Evolutionary conservation across 1,140 invertebrate species (phyloP).

Genomic region (Maconellicoccus hirsutus): DNA sequence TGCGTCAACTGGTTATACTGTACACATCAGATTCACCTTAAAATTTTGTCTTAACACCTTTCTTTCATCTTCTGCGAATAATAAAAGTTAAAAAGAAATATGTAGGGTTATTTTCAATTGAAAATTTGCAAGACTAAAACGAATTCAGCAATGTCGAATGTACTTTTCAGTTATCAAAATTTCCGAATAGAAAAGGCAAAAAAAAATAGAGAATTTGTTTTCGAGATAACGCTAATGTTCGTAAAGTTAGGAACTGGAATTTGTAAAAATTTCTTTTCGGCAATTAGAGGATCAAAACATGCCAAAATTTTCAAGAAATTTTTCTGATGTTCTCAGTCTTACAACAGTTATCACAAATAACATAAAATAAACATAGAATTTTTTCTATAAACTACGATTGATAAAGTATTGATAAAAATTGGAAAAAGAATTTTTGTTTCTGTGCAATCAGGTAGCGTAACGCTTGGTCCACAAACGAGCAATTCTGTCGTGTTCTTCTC

Average conservation of each 20-base stretch:
- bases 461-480: constrained; percentile 96
- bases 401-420: constrained; percentile 12
- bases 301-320: constrained; percentile 6
- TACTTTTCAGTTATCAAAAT: too few relatives aligned
- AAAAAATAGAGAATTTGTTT: not conserved
- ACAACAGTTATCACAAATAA: constrained; percentile 18
- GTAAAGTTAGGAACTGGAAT: not conserved
- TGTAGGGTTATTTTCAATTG: too few relatives aligned
- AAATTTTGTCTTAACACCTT: not conserved
- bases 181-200: too few relatives aligned
- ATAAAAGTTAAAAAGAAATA: too few relatives aligned
- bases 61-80: not conserved
- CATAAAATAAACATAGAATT: constrained; percentile 18
- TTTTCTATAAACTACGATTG: constrained; percentile 10
- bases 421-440: not conserved
- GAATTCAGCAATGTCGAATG: too few relatives aligned
- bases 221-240: not conserved
- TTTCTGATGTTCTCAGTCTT: constrained; percentile 19
- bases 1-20: constrained; percentile 1
- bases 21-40: constrained; percentile 3
- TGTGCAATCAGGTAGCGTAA: constrained; percentile 74
- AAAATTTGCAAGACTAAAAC: too few relatives aligned
- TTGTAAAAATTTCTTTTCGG: not conserved
- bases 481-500: constrained; percentile 94
- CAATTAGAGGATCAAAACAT: not conserved